Conservation (phyloP, 2,113 vertebrate species). For the Lipophrys pholis region DNA sequence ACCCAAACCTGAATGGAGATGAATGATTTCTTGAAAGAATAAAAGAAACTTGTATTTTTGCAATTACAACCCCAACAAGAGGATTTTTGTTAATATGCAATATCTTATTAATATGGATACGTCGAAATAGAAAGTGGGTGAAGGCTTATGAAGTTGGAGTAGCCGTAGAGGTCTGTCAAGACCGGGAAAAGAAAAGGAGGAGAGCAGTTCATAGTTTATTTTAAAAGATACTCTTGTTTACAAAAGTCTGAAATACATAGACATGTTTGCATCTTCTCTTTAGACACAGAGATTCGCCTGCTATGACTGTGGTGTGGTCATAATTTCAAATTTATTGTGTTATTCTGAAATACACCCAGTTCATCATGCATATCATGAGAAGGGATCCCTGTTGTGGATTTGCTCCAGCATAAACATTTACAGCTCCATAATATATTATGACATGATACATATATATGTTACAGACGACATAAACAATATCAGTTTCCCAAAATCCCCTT, state of each 20-base stretch:
- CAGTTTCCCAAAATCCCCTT: constrained; percentile 29
- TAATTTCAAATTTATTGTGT: constrained; percentile 20
- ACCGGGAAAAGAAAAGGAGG: neutral
- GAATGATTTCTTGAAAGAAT: neutral
- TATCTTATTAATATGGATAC: neutral
- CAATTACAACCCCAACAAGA: neutral
- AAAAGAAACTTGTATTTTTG: neutral
- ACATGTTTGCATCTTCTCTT: constrained; percentile 19
- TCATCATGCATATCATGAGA: constrained; percentile 18
- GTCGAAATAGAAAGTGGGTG: neutral
- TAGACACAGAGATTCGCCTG: neutral
- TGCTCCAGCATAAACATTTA: constrained; percentile 5
- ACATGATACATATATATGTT: constrained; percentile 23
- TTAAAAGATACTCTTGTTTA: neutral
- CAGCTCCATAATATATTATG: constrained; percentile 38
- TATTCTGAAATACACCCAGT: constrained; percentile 8
- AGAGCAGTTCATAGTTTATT: constrained; percentile 8
- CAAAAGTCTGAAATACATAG: neutral
- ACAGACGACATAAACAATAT: constrained; percentile 49
- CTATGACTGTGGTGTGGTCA: constrained; percentile 10
- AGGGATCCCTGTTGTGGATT: constrained; percentile 11
- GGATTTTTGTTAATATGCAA: neutral
- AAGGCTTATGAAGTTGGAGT: neutral
- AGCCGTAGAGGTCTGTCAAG: neutral
- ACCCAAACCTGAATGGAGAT: constrained; percentile 36